A percentile compares a stretch with the other conserved stretches of the same genome.
Evolutionary conservation across 92 coral and sea anemone genomes (phyloP).

Genomic region (Bergia puertoricense): DNA sequence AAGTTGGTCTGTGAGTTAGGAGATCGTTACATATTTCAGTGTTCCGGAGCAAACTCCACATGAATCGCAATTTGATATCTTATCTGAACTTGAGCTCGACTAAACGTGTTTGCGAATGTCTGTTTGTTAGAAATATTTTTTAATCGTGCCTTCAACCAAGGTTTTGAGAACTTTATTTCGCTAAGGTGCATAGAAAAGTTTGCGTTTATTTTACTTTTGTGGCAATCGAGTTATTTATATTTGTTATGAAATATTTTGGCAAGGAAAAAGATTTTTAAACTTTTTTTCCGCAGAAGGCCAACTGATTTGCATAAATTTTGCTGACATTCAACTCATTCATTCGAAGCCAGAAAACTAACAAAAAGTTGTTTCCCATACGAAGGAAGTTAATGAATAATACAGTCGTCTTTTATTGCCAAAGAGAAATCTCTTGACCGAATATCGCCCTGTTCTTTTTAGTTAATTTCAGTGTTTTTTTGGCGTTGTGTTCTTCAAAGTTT

Average conservation of each 20-base stretch:
- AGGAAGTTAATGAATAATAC: conserved; percentile 2
- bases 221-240: not conserved
- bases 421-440: not conserved
- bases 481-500: conserved; percentile 5
- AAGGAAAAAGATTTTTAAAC: conserved; percentile 69
- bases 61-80: conserved; percentile 47
- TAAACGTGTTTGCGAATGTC: conserved; percentile 34
- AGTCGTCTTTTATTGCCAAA: conserved; percentile 8
- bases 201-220: conserved; percentile 7
- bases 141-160: not conserved
- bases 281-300: conserved; percentile 67
- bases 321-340: conserved; percentile 74
- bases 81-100: conserved; percentile 35
- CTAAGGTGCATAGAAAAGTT: not conserved
- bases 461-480: conserved; percentile 15
- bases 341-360: conserved; percentile 50
- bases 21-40: conserved; percentile 18
- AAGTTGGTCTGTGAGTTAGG: conserved; percentile 15
- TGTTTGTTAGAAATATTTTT: conserved; percentile 25
- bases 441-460: conserved; percentile 12
- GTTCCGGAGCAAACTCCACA: conserved; percentile 36
- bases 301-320: conserved; percentile 58
- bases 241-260: conserved; percentile 35
- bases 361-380: conserved; percentile 37
- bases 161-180: not conserved